Evolutionary conservation across 1,140 invertebrate species (phyloP), one percentile per base, ranked within the genome.

Genomic region (Cherax quadricarinatus): DNA sequence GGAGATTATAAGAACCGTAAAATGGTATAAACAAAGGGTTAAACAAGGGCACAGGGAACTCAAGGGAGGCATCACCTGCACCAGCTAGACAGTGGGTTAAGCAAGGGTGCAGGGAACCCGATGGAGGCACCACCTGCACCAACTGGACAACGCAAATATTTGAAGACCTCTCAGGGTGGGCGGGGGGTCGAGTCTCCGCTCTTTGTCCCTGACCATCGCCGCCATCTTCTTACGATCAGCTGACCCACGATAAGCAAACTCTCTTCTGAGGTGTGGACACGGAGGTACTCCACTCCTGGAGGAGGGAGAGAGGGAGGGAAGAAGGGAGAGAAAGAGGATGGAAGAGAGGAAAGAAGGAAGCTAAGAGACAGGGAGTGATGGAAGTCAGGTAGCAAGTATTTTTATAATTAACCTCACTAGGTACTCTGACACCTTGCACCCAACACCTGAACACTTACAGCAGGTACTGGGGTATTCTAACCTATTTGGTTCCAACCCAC

Each of bases 111-210:
- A 53, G 49, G 51, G n/a, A 14, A 18, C 49, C 16, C 80, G 80
- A 48, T n/a, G 18, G 24, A 57, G 53, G 3, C 53, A 84, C 49
- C 30, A 41, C 0, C 30, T 41, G 3, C 53, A 84, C 49, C 30
- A 41, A 2, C 30, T 41, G 30, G 30, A 41, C 30, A 41, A 41
- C 30, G 86, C 78, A 79, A 88, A 88, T 88, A 88, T 88, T 88
- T 88, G 86, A 62, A 81, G n/a, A 88, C 86, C 80, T 81, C 78
- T 88, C 86, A 88, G 78, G 53, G 57, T 3, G 51, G 57, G 18
- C 12, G 7, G 48, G 7, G 48, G 48, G 10, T 10, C 14, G 7
- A 51, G 48, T 48, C 48, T 49, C 70, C 73, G n/a, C 70, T 73
- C 70, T 18, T 49, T 18, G 10, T 53, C 62, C 10, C 66, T 12